These are phyloP conservation scores for Deilephila porcellus DNA, from an alignment of 2,888 invertebrate genomes.

Conservation along the genomic window DNA sequence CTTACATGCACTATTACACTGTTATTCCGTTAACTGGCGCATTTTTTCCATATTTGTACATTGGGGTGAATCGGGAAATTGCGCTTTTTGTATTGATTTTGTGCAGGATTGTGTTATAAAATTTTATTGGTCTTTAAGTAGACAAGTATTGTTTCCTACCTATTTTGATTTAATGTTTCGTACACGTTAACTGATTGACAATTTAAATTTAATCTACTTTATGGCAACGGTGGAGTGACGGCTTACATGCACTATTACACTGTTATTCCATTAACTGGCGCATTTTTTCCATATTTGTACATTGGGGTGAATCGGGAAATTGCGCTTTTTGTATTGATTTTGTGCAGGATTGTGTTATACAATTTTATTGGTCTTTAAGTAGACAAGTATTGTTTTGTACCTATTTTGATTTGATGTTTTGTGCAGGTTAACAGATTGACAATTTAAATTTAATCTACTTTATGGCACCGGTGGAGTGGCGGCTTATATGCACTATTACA, in stretches of 20 bases:
- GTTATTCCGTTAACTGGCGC: slow-evolving; percentile 53
- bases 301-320: slow-evolving; percentile 28
- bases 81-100: neutral
- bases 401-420: no score
- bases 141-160: no score
- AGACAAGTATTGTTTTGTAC: no score
- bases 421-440: no score
- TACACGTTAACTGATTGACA: no score
- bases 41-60: slow-evolving; percentile 52
- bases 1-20: slow-evolving; percentile 65
- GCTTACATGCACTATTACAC: slow-evolving; percentile 66
- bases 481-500: slow-evolving; percentile 66
- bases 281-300: slow-evolving; percentile 53
- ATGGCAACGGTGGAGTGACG: slow-evolving; percentile 60
- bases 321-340: neutral
- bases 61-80: slow-evolving; percentile 30
- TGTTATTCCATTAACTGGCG: slow-evolving; percentile 53
- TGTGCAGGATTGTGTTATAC: neutral
- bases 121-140: neutral
- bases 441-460: no score
- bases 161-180: no score
- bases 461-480: slow-evolving; percentile 47
- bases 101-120: neutral
- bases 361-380: neutral
- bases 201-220: slow-evolving; percentile 78